These are phyloP conservation scores for Iguana delicatissima DNA, from an alignment of 2,797 vertebrate genomes.

Conservation along the genomic window DNA sequence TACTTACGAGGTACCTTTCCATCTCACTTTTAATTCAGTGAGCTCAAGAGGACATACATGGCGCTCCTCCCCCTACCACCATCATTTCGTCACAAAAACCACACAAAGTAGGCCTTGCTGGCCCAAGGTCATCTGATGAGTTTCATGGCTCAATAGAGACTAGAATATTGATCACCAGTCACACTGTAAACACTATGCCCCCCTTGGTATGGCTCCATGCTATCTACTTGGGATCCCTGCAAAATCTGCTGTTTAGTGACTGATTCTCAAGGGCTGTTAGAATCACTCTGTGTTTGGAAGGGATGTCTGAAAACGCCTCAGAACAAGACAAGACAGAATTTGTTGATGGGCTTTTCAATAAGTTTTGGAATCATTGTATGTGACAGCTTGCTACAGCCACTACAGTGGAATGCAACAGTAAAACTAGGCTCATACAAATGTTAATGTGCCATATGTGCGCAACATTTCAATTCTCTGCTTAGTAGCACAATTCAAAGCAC, in stretches of 20 bases:
- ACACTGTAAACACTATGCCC: too few species aligned
- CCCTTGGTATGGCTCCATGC: background rate
- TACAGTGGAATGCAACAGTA: slow-evolving; percentile 39
- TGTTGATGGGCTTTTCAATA: slow-evolving; percentile 33
- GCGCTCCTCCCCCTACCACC: too few species aligned
- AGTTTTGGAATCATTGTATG: slow-evolving; percentile 45
- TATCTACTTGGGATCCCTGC: background rate
- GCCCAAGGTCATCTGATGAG: background rate
- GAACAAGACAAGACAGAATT: slow-evolving; percentile 31
- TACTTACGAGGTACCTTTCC: background rate
- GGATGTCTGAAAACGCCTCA: slow-evolving; percentile 35
- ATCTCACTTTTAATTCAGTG: background rate
- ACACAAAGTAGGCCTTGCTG: background rate
- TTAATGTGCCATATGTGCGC: slow-evolving; percentile 51
- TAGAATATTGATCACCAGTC: background rate
- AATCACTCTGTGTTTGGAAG: background rate
- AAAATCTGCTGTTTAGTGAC: too few species aligned
- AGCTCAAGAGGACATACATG: too few species aligned
- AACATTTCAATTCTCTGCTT: slow-evolving; percentile 57
- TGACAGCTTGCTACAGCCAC: slow-evolving; percentile 50
- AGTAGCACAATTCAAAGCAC: slow-evolving; percentile 41
- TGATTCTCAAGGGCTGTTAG: background rate
- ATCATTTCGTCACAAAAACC: background rate
- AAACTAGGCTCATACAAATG: slow-evolving; percentile 59
- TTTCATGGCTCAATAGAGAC: background rate